phyloP scores from a whole-genome alignment of 2,888 invertebrate genomes.

The Conops quadrifasciatus region DNA sequence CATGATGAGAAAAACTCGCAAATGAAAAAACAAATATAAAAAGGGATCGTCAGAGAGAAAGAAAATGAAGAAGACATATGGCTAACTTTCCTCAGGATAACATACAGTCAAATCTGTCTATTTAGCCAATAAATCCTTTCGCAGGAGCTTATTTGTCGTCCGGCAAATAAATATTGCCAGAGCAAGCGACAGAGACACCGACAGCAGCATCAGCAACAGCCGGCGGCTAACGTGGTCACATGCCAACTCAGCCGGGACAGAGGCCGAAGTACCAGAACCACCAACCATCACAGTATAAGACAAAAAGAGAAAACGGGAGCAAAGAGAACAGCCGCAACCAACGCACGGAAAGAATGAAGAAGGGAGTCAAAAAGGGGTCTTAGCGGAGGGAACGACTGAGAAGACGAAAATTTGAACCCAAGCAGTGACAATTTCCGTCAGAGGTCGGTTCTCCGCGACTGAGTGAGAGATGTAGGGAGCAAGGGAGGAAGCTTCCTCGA shows the following conservation, averaged over 20 bases:
- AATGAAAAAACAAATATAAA: not conserved
- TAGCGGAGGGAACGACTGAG: too few species aligned
- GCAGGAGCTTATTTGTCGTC: conserved; percentile 62
- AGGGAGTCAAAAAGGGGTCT: not conserved
- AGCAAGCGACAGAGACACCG: not conserved
- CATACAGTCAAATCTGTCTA: conserved; percentile 64
- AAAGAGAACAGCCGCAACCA: too few species aligned
- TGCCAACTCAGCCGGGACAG: conserved; percentile 13
- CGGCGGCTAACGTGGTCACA: not conserved
- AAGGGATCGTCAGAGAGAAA: not conserved
- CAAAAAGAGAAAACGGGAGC: too few species aligned
- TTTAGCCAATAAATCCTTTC: conserved; percentile 65
- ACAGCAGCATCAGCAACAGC: conserved; percentile 5
- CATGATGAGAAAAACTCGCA: not conserved
- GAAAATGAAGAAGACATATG: conserved; percentile 31
- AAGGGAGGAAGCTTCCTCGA: too few species aligned
- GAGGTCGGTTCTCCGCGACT: too few species aligned
- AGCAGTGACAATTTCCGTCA: too few species aligned
- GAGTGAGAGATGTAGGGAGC: not conserved
- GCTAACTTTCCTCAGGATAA: conserved; percentile 42
- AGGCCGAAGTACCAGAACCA: not conserved
- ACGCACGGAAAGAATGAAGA: too few species aligned
- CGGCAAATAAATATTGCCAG: conserved; percentile 55
- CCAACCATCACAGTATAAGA: too few species aligned
- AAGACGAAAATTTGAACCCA: too few species aligned